phyloP scores from a whole-genome alignment of 2,797 vertebrate genomes.

The Columba guinea region DNA sequence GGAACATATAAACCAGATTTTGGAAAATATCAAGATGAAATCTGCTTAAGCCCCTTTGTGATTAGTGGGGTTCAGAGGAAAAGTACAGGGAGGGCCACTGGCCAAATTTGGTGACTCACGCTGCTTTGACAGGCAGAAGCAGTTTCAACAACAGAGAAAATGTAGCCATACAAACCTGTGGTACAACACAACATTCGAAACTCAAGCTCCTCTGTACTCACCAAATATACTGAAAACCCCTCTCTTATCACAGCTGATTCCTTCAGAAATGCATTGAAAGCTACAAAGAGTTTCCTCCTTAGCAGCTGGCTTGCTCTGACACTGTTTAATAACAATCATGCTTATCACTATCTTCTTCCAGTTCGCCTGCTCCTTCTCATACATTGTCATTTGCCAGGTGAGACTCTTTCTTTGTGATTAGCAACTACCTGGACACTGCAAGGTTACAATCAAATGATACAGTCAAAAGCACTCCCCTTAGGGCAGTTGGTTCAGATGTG shows the following conservation, averaged over 20 bases:
- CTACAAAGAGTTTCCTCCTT: neutral
- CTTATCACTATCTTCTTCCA: neutral
- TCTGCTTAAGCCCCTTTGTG: neutral
- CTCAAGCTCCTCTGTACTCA: neutral
- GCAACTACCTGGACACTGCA: neutral
- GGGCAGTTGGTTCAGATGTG: neutral
- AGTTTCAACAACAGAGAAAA: neutral
- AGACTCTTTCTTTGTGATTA: neutral
- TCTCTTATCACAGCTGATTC: neutral
- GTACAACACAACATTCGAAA: neutral
- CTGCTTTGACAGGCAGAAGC: neutral
- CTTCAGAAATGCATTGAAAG: neutral
- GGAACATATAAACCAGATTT: neutral
- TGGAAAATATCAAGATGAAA: neutral
- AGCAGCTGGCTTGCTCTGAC: neutral
- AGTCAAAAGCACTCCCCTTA: neutral
- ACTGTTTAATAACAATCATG: neutral
- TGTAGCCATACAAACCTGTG: neutral
- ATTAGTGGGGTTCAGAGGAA: neutral
- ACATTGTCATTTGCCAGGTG: neutral
- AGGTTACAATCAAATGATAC: neutral
- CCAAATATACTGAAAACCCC: neutral
- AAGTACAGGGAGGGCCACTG: neutral
- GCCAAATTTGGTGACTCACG: neutral
- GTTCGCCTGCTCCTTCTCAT: neutral